Evolutionary conservation across 2,888 invertebrate species (phyloP).

Genomic region (Tetanocera ferruginea): DNA sequence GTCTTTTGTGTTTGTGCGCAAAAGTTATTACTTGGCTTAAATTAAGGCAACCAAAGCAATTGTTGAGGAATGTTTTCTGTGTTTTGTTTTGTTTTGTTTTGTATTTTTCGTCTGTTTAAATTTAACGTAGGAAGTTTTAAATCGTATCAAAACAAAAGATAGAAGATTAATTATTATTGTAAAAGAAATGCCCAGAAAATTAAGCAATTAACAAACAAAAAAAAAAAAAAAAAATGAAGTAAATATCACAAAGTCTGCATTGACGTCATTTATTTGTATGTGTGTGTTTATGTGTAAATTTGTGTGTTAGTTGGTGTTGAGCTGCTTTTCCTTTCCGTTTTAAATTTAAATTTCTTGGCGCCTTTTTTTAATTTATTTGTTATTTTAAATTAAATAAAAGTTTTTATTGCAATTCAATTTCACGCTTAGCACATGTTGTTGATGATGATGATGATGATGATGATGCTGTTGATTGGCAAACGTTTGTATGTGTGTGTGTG

Average conservation of each 20-base stretch:
- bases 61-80: constrained; percentile 4
- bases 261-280: not conserved
- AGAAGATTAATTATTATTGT: too few species aligned
- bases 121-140: not conserved
- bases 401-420: constrained; percentile 11
- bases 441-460: constrained; percentile 13
- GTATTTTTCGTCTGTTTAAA: not conserved
- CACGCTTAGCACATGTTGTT: not conserved
- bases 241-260: constrained; percentile 3
- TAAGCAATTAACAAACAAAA: not conserved
- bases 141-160: not conserved
- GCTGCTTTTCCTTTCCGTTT: constrained; percentile 15
- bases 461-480: constrained; percentile 5
- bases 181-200: not conserved
- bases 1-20: not conserved
- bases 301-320: too few species aligned
- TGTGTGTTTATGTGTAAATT: not conserved
- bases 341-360: not conserved
- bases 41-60: not conserved
- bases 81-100: too few species aligned
- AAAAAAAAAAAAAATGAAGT: not conserved
- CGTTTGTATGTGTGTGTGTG: not conserved
- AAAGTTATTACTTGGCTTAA: not conserved
- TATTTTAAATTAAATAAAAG: not conserved
- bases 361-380: not conserved